Base-by-base conservation (phyloP, 2,797 vertebrate species). In the Phoebastria nigripes region DNA sequence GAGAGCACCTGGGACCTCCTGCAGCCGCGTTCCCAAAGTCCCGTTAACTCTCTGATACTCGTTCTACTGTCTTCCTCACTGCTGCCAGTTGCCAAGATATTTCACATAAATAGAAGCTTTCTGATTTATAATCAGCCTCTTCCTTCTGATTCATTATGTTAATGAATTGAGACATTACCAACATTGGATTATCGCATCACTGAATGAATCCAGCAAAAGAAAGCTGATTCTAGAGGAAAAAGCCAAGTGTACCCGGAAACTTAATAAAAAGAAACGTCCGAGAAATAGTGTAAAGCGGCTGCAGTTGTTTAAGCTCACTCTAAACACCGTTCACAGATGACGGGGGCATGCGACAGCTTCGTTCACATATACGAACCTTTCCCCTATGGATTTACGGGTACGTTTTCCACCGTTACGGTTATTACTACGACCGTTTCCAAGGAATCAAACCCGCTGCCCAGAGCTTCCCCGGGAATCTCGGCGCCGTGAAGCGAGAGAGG, bases 141-240 rank as follows among this genome's bases (percentile, higher is more conserved):
- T 96, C 94, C 78, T 93, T 96, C 96, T 96, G 95, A 97, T 96
- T 97, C 96, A 97, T 96, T 96, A 95, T 96, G 95, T 77, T 96
- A 96, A 96, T 94, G 90, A 96, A 96, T 69, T 82, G 94, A 94
- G 90, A 95, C 96, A 96, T 94, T 79, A 96, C 76, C 92, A 96
- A 95, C 95, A 92, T 66, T 91, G 91, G 93, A 95, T 91, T 92
- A 94, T 77, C 79, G 82, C 82, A 91, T 80, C 67, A 74, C 89
- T 95, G 93, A 97, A 96, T 84, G 90, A 96, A 96, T 94, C 62
- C 95, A 96, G 94, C 76, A 79, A 59, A 83, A 94, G 82, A 71
- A 96, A 96, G 95, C 89, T 93, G 94, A 94, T 93, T 91, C 77
- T 58, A 95, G 87, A 95, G 87, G 83, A 44, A 94, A 97, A 94